Conservation (phyloP, 2,888 invertebrate genomes). For the Mythimna loreyi region DNA sequence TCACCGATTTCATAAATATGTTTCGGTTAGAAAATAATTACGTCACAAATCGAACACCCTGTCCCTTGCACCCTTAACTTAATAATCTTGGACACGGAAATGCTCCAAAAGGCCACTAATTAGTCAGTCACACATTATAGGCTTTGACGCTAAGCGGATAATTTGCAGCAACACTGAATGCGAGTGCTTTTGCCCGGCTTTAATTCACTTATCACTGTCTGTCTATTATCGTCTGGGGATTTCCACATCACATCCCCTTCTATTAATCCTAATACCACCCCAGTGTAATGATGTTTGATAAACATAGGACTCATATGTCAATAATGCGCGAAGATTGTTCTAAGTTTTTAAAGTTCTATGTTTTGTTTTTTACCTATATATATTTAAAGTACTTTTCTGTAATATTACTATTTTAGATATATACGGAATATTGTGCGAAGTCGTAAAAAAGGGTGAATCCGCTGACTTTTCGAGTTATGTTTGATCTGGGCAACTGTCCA, state of each 20-base stretch:
- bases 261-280: neutral
- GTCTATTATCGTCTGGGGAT: neutral
- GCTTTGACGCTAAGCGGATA: neutral
- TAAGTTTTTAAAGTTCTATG: neutral
- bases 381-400: no score
- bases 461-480: no score
- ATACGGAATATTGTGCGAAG: no score
- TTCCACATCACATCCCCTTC: no score
- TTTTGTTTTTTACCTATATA: neutral
- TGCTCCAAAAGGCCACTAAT: neutral
- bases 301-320: neutral
- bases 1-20: neutral
- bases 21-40: neutral
- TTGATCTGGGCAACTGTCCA: no score
- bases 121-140: neutral
- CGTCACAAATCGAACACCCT: neutral
- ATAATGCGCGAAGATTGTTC: neutral
- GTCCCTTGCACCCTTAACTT: neutral
- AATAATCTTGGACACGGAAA: slow-evolving; percentile 2
- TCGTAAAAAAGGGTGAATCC: no score
- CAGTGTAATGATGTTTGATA: neutral
- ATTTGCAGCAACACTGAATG: neutral
- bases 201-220: neutral
- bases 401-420: no score
- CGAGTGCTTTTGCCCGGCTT: neutral